phyloP scores from a whole-genome alignment of 2,113 vertebrate genomes.

The Daboia siamensis region DNA sequence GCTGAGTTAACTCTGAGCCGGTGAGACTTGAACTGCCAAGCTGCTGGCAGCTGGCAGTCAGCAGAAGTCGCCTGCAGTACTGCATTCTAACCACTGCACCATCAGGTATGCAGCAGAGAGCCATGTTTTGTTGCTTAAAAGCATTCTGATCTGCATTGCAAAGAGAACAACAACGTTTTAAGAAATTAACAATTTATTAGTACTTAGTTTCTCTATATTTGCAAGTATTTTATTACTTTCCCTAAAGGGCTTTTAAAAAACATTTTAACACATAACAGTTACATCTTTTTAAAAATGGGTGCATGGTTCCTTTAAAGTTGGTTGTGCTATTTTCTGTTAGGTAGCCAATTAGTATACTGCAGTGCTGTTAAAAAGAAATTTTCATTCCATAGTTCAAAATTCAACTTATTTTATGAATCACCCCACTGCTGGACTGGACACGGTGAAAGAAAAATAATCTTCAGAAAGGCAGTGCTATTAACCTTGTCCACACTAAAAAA shows the following conservation, averaged over 20 bases:
- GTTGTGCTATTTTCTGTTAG: background rate
- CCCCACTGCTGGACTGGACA: background rate
- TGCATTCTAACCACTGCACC: too few relatives aligned
- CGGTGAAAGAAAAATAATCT: slow-evolving; percentile 14
- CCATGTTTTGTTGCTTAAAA: background rate
- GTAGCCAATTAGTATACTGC: background rate
- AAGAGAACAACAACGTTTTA: background rate
- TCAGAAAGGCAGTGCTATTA: slow-evolving; percentile 14
- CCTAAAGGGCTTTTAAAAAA: background rate
- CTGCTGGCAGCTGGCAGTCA: too few relatives aligned
- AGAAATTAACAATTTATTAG: background rate
- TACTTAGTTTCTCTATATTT: background rate
- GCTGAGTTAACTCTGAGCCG: too few relatives aligned
- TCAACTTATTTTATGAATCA: background rate
- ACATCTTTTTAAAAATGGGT: slow-evolving; percentile 10
- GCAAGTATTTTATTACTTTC: background rate
- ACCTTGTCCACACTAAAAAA: slow-evolving; percentile 23
- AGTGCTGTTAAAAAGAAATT: background rate
- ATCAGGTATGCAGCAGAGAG: background rate
- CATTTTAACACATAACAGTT: background rate
- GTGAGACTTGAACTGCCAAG: too few relatives aligned
- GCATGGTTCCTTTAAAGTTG: background rate
- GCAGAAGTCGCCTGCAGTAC: too few relatives aligned
- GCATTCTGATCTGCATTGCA: background rate
- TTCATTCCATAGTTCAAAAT: slow-evolving; percentile 32